These are phyloP conservation scores for Sturnira hondurensis DNA, from an alignment of 2,113 vertebrate species.

Conservation along the genomic window DNA sequence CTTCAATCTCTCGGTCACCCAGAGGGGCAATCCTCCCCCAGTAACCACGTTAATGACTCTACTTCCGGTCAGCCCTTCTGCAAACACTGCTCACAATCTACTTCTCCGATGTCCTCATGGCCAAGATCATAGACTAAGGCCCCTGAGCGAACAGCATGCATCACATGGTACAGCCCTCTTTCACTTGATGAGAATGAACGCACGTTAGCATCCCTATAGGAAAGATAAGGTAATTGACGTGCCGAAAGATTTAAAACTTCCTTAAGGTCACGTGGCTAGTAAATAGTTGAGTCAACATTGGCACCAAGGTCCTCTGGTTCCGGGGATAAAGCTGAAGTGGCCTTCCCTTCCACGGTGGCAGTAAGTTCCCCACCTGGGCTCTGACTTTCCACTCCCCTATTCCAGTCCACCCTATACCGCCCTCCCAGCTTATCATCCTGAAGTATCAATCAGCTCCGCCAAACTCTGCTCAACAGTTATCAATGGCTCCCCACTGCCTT, in stretches of 20 bases:
- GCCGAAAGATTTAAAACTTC: background rate
- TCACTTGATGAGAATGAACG: background rate
- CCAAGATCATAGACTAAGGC: background rate
- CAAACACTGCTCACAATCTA: accelerated
- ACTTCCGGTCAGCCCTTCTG: background rate
- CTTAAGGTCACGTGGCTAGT: background rate
- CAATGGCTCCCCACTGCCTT: background rate
- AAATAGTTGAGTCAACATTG: background rate
- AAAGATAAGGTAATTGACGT: accelerated
- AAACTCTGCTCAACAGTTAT: background rate
- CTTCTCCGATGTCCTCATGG: background rate
- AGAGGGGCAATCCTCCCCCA: background rate
- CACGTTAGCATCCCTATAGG: accelerated
- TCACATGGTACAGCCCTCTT: background rate
- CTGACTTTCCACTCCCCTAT: background rate
- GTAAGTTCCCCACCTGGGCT: background rate
- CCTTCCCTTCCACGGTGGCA: background rate
- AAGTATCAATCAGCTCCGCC: background rate
- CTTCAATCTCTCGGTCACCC: background rate
- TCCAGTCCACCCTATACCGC: accelerated
- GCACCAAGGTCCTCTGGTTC: background rate
- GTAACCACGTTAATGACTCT: accelerated
- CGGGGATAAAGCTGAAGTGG: too few relatives aligned
- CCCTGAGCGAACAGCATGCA: background rate
- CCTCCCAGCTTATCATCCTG: background rate